Base-by-base conservation (phyloP, 64 coral and sea anemone species). In the Stichodactyla mertensii region DNA sequence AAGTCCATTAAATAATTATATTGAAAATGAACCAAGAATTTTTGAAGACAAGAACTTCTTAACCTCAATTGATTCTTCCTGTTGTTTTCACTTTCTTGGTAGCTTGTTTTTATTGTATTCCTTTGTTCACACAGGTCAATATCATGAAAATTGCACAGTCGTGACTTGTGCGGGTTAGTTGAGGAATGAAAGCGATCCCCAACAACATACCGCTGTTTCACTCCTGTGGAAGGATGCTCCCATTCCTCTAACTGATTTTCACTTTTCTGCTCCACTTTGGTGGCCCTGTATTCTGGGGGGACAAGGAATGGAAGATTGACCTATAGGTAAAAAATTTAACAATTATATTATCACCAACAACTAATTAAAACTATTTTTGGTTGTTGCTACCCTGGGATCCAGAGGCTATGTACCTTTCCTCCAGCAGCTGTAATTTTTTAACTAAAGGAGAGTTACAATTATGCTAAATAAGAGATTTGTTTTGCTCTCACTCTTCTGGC, bases 1-100 rank as follows among this genome's bases (percentile, higher is more conserved):
- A 87, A 87, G 64, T 87, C 86, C 86, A 87, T 87, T 51, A 87
- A 53, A 87, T 51, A 77, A 23, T 87, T 87, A 26, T 89, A 89
- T 12, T 11, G 54, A 54, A 89, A 89, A n/a, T 89, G 88, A 13
- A 55, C 15, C 1, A 45, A 18, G 55, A 84, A 84, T 1, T 18
- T 12, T 56, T 89, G 88, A 12, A 56, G 6, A 56, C 28, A 54
- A 71, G 88, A 83, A 58, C 88, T 89, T 52, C 80, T 12, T 4
- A 89, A 23, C 1, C 80, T 53, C 23, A 6, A 9, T 20, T 26
- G 4, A 24, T 89, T 89, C 13, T 89, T 89, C 4, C 79, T 61
- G 12, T 54, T 55, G 53, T 89, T 89, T 27, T 89, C 88, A 55
- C 61, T 52, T 31, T 89, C 88, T 52, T 89, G 88, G 15, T 83